Base-by-base conservation (phyloP, 2,113 vertebrate genomes). In the Ciconia stormi region DNA sequence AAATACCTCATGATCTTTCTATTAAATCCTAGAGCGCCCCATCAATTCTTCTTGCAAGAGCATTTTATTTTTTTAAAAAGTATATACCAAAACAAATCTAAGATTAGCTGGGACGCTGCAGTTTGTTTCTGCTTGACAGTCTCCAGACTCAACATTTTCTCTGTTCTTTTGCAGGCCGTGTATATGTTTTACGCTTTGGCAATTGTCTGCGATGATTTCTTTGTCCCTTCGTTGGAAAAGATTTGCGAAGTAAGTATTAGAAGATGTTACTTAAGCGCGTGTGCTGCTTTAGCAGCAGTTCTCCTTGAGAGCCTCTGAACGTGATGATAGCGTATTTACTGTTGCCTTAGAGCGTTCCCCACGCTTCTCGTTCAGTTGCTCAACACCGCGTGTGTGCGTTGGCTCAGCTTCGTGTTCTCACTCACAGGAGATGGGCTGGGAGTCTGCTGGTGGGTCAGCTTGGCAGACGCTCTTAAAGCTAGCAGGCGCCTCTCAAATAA, bases 141-240 rank as follows among this genome's bases (percentile, higher is more conserved):
- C 40, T 89, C 63, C 85, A 78, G 70, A 20, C 69, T 79, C 36
- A 89, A 5, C 16, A 2, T 49, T 52, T 87, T 94, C 76, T 97
- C 38, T 94, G 50, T 73, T 94, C 70, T 96, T 22, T 96, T 98
- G 38, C 97, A 99, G 99, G 98, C 99, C 1, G 98, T 99, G 97
- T 99, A 99, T 96, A 99, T 99, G 99, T 99, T 99, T 96, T 99
- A 99, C 4, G 99, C 99, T 0, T 96, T 99, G 97, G 99, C 99
- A 7, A 98, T 99, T 50, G 99, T 99, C 78, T 99, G 99, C 27
- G 99, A 99, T 49, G 99, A 99, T 98, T 99, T 99, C 98, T 99
- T 99, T 32, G 99, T 99, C 55, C 99, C 99, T 53, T 99, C 99
- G 0, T 97, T 99, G 97, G 99, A 99, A 76, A 99, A 99, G 98